Conservation (phyloP, 2,797 vertebrate species). For the Cryptoprocta ferox region DNA sequence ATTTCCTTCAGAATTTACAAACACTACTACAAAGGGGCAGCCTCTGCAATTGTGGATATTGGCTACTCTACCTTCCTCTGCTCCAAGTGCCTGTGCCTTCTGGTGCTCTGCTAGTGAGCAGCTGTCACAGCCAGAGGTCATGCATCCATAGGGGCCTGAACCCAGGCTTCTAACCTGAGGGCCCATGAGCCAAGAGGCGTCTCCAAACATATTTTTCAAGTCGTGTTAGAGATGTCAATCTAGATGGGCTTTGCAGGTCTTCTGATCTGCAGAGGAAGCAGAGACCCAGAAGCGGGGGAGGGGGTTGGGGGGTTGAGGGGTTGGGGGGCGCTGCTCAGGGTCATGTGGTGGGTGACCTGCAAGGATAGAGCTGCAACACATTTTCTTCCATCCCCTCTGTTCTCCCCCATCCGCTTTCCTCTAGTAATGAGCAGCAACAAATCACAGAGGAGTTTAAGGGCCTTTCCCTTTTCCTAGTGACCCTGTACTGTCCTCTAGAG, state of each 20-base stretch:
- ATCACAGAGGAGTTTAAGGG: background rate
- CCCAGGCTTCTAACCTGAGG: background rate
- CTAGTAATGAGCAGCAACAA: background rate
- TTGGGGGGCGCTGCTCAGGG: background rate
- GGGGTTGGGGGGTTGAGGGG: too few species aligned
- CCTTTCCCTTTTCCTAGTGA: background rate
- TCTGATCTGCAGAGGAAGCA: background rate
- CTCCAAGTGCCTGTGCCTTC: too few species aligned
- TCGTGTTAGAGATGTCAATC: background rate
- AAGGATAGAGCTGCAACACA: background rate
- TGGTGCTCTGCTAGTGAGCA: too few species aligned
- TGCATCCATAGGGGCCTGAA: fast-evolving
- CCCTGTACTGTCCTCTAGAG: background rate
- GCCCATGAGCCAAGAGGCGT: background rate
- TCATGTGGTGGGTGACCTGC: background rate
- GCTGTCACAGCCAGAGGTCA: background rate
- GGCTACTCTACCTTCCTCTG: background rate
- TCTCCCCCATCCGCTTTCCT: background rate
- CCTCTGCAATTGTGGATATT: background rate
- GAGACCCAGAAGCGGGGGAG: background rate
- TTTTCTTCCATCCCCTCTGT: background rate
- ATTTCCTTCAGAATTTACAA: background rate
- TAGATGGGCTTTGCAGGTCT: background rate
- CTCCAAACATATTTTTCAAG: background rate
- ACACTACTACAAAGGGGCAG: background rate